Evolutionary conservation across 2,113 vertebrate species (phyloP), one percentile per base, ranked within the genome.

Genomic region (Ariopsis seemanni): DNA sequence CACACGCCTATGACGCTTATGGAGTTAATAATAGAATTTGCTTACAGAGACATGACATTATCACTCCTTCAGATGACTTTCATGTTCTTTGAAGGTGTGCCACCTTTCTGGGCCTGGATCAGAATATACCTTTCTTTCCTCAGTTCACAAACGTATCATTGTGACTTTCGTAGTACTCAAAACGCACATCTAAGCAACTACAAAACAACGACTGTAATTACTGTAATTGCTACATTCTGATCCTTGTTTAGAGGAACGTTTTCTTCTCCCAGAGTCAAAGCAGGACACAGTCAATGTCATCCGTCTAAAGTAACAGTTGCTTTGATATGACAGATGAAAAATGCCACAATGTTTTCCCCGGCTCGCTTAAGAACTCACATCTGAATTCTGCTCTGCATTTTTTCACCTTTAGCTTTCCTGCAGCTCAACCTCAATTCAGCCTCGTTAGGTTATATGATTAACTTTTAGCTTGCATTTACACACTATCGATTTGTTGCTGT

Each of bases 201-300:
- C 17, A 1, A 85, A 65, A 77, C 71, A 62, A 77, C 25, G 12
- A 80, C 75, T 80, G 22, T 53, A 53, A 86, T 79, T 65, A 65
- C 60, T 53, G 17, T 84, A 78, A 79, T 53, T 86, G 74, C 74
- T 79, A 63, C 74, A 79, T 86, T 79, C 85, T 65, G 18, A 79
- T 53, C n/a, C 42, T 65, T 85, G 55, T 63, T 85, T 85, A 77
- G 57, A 85, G 74, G 58, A 86, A 65, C 17, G 20, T 30, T 86
- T 77, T 78, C 74, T 85, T 85, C 20, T 77, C 57, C 42, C 48
- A 30, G 52, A 65, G 55, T 53, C 27, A 75, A 60, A 85, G 34
- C 18, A 34, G 48, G 18, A 42, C 48, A 84, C 25, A 52, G 52
- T 30, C 17, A 65, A 74, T 67, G 67, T 58, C 83, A 42, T 42